Evolutionary conservation across 2,797 vertebrate genomes (phyloP).

Genomic region (Sardinella longiceps): DNA sequence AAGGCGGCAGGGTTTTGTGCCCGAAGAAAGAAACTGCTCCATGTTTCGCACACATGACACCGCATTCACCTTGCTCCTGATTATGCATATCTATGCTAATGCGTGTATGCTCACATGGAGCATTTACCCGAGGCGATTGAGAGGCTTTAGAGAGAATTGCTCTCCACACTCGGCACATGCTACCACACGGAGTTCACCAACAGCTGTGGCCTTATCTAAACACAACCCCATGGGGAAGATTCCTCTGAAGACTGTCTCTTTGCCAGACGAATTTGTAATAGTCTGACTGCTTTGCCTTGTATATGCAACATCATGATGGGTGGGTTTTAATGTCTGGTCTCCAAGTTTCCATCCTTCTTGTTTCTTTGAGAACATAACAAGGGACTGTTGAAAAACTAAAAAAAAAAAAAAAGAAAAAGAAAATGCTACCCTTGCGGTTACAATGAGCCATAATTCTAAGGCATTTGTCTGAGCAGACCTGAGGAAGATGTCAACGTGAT

Average conservation of each 20-base stretch:
- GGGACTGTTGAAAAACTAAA: background rate
- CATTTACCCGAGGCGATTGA: constrained; percentile 45
- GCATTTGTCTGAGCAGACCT: background rate
- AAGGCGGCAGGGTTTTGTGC: background rate
- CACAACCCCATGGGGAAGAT: background rate
- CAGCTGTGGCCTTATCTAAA: constrained; percentile 20
- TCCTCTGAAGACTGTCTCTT: background rate
- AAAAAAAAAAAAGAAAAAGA: background rate
- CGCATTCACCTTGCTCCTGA: background rate
- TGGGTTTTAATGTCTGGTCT: background rate
- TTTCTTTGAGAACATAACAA: background rate
- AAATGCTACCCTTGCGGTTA: background rate
- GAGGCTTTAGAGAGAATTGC: background rate
- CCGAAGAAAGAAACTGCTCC: background rate
- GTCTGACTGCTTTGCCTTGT: background rate
- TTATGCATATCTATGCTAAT: constrained; percentile 52
- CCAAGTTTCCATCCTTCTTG: background rate
- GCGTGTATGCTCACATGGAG: constrained; percentile 41
- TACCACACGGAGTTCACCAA: background rate
- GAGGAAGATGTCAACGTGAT: background rate
- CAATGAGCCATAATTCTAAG: background rate
- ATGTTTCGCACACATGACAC: background rate
- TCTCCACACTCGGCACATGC: background rate
- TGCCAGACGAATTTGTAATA: background rate
- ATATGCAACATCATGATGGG: background rate